A percentile compares a stretch with the other conserved stretches of the same genome.
Conservation (phyloP, 1,140 invertebrate genomes). For the Camponotus vicinus region DNA sequence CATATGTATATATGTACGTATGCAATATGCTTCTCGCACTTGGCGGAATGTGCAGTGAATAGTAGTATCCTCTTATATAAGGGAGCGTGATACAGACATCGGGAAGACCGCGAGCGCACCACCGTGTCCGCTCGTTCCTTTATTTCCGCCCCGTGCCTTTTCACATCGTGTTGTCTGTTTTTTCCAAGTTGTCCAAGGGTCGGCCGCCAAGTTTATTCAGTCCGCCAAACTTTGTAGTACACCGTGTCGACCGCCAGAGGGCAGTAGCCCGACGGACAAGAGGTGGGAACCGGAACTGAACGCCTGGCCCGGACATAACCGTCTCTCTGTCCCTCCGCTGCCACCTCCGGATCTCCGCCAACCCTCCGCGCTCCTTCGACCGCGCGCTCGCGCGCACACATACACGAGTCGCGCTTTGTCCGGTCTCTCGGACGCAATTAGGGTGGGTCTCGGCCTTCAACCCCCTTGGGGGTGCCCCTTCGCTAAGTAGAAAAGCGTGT, state of each 20-base stretch:
- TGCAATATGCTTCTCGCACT: background rate
- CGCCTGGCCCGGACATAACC: slow-evolving; percentile 82
- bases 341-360: slow-evolving; percentile 15
- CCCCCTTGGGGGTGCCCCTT: slow-evolving; percentile 81
- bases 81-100: background rate
- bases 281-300: slow-evolving; percentile 83
- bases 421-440: slow-evolving; percentile 86
- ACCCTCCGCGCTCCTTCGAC: slow-evolving; percentile 39
- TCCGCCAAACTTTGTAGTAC: slow-evolving; percentile 86
- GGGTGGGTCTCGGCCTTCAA: slow-evolving; percentile 83
- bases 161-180: slow-evolving; percentile 77
- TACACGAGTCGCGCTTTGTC: slow-evolving; percentile 86
- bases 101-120: background rate
- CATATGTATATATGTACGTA: background rate
- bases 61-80: background rate
- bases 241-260: slow-evolving; percentile 85
- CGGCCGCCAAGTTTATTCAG: slow-evolving; percentile 85
- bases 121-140: slow-evolving; percentile 59
- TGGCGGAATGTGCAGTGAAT: background rate
- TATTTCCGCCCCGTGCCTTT: slow-evolving; percentile 75
- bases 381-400: slow-evolving; percentile 75
- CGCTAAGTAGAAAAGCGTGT: slow-evolving; percentile 87
- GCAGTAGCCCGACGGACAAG: slow-evolving; percentile 82
- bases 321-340: slow-evolving; percentile 59
- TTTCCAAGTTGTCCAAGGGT: slow-evolving; percentile 83